Conservation (phyloP, 2,888 invertebrate species). For the Nudaria mundana region DNA sequence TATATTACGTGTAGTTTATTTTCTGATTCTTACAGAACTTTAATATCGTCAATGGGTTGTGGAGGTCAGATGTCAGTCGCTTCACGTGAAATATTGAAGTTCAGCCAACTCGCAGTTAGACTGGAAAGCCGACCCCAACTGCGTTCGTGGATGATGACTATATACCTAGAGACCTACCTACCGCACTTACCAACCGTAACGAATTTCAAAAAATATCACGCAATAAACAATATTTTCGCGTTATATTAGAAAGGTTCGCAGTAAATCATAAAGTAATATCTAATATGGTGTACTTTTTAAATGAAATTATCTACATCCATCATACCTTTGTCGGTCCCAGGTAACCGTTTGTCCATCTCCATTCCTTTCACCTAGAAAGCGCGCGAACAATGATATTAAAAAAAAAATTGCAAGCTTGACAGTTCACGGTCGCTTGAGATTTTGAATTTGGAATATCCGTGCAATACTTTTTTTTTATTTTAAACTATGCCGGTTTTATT, state of each 20-base stretch:
- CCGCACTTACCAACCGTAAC: background rate
- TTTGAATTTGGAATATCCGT: conserved; percentile 20
- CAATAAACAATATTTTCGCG: conserved; percentile 9
- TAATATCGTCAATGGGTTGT: too few species aligned
- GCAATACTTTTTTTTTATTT: too few species aligned
- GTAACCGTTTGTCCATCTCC: conserved; percentile 21
- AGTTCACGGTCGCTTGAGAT: conserved; percentile 17
- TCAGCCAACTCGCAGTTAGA: too few species aligned
- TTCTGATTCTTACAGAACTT: background rate
- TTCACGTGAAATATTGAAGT: too few species aligned
- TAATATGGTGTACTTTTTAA: conserved; percentile 20
- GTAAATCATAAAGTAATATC: conserved; percentile 35
- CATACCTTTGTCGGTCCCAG: conserved; percentile 41
- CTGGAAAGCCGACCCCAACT: too few species aligned
- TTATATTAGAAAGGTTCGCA: conserved; percentile 1
- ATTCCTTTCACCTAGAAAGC: conserved; percentile 33
- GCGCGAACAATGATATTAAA: conserved; percentile 14
- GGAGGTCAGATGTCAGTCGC: too few species aligned
- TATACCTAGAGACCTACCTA: too few species aligned
- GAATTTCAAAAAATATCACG: background rate
- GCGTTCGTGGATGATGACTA: too few species aligned
- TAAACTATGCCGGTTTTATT: too few species aligned
- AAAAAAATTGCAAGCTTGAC: conserved; percentile 33
- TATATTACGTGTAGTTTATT: background rate
- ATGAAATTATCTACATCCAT: conserved; percentile 37